phyloP scores from a whole-genome alignment of 2,888 invertebrate species.

The Bellardia bayeri region DNA sequence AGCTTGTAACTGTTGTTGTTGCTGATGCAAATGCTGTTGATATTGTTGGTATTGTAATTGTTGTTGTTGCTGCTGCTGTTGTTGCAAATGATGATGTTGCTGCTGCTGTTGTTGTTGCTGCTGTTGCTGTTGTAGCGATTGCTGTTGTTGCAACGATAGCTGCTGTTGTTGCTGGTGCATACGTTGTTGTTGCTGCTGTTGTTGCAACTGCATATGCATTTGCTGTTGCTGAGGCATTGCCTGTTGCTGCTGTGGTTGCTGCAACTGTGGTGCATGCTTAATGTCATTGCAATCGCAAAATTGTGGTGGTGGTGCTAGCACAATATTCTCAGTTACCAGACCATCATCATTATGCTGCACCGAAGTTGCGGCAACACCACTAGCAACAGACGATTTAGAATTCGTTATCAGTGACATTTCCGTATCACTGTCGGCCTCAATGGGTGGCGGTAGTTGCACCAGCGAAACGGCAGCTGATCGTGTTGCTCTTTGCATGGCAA shows the following conservation, averaged over 20 bases:
- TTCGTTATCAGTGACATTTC: slow-evolving; percentile 82
- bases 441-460: slow-evolving; percentile 92
- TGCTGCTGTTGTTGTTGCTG: slow-evolving; percentile 78
- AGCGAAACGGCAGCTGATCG: slow-evolving; percentile 89
- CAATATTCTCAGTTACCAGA: slow-evolving; percentile 85
- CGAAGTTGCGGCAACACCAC: slow-evolving; percentile 77
- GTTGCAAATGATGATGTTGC: slow-evolving; percentile 77
- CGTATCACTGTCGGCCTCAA: slow-evolving; percentile 89
- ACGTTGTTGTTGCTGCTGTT: slow-evolving; percentile 76
- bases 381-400: slow-evolving; percentile 73
- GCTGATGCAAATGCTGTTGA: slow-evolving; percentile 75
- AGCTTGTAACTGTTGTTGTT: slow-evolving; percentile 74
- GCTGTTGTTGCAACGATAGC: slow-evolving; percentile 77
- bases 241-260: slow-evolving; percentile 76
- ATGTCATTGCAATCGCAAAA: slow-evolving; percentile 91
- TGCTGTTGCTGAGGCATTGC: slow-evolving; percentile 76
- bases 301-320: slow-evolving; percentile 94
- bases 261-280: slow-evolving; percentile 81
- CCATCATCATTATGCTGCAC: slow-evolving; percentile 74
- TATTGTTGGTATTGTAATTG: slow-evolving; percentile 66
- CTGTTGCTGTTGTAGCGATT: slow-evolving; percentile 76
- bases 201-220: slow-evolving; percentile 72
- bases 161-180: slow-evolving; percentile 76
- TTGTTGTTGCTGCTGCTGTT: slow-evolving; percentile 74
- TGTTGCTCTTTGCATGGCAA: slow-evolving; percentile 86